A percentile compares a stretch with the other conserved stretches of the same genome.
phyloP scores from a whole-genome alignment of 2,113 vertebrate species.

The Aphelocoma coerulescens region DNA sequence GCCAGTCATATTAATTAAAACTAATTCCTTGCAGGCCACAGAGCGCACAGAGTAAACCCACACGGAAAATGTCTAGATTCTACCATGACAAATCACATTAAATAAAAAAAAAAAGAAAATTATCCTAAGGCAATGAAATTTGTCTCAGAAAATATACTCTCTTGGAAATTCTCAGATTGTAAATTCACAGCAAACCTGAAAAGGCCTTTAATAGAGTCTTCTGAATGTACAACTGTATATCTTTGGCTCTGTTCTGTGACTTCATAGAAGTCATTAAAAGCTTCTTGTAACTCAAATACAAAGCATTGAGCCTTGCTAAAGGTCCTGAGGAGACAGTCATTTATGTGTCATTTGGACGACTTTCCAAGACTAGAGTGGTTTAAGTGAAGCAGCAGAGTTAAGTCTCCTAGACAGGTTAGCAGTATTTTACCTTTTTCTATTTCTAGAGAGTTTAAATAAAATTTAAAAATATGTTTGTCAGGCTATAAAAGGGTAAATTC shows the following conservation, averaged over 20 bases:
- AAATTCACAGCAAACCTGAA: constrained; percentile 17
- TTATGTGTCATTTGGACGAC: background rate
- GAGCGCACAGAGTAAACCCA: background rate
- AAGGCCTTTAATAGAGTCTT: constrained; percentile 18
- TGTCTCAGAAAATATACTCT: constrained; percentile 36
- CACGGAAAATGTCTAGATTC: constrained; percentile 11
- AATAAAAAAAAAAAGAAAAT: background rate
- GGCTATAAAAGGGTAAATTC: background rate
- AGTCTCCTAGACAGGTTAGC: background rate
- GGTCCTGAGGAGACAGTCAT: background rate
- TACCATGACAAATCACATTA: constrained; percentile 16
- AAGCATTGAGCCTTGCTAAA: background rate
- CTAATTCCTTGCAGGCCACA: constrained; percentile 39
- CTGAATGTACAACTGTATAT: background rate
- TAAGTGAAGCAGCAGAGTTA: background rate
- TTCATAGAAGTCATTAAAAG: background rate
- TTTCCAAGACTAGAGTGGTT: background rate
- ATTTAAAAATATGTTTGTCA: background rate
- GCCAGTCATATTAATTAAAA: constrained; percentile 42
- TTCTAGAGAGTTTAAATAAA: background rate
- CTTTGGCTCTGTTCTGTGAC: background rate
- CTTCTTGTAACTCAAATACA: background rate
- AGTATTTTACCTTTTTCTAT: background rate
- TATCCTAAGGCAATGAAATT: constrained; percentile 11
- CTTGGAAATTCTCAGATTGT: constrained; percentile 28